Conservation (phyloP, 2,113 vertebrate species). For the Lophochroa leadbeateri region DNA sequence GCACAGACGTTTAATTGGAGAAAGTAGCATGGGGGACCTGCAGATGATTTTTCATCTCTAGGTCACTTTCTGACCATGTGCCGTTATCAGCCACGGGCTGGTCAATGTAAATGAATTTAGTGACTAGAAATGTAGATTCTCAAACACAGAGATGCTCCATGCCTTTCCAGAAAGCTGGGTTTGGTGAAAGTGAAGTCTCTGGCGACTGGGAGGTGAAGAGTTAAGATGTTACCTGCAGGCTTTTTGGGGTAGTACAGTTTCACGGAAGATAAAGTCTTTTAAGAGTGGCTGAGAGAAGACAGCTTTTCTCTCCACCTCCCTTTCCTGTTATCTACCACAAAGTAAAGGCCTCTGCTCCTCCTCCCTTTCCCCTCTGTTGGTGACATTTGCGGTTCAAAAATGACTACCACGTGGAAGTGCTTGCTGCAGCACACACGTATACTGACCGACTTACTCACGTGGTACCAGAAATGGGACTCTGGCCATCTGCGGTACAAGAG, state of each 20-base stretch:
- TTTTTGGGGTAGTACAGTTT: background rate
- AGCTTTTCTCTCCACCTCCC: background rate
- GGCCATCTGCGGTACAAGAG: background rate
- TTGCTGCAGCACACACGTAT: background rate
- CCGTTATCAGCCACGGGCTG: background rate
- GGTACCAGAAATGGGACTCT: background rate
- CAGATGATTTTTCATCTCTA: background rate
- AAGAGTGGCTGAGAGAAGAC: background rate
- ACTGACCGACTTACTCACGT: rapidly evolving
- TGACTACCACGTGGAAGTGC: background rate
- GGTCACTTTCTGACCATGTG: background rate
- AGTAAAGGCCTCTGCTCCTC: background rate
- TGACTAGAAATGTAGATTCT: background rate
- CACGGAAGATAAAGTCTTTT: background rate
- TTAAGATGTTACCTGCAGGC: background rate
- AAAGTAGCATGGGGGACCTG: background rate
- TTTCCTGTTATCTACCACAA: background rate
- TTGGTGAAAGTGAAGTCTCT: background rate
- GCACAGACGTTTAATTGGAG: background rate
- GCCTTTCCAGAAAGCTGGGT: background rate
- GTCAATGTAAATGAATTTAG: background rate
- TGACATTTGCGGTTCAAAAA: background rate
- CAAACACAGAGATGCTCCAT: background rate
- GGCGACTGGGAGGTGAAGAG: background rate
- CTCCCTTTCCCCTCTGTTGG: rapidly evolving